phyloP scores from a whole-genome alignment of 2,888 invertebrate species.

The Shargacucullia verbasci region DNA sequence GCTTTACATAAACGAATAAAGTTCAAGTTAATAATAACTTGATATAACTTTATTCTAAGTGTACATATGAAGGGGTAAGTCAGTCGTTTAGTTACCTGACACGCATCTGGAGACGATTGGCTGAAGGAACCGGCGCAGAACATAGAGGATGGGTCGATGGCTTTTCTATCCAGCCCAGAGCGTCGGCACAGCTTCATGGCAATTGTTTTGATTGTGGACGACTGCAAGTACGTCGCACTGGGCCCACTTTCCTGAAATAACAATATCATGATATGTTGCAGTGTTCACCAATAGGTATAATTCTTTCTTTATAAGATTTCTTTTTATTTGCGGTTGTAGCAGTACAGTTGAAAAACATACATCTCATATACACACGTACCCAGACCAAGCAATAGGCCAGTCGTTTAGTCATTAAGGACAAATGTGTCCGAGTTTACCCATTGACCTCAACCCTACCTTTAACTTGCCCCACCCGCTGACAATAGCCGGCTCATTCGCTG shows the following conservation, averaged over 20 bases:
- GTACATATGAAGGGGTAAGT: too few species aligned
- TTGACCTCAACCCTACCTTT: slow-evolving; percentile 56
- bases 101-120: slow-evolving; percentile 85
- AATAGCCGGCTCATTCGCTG: slow-evolving; percentile 73
- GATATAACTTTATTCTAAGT: too few species aligned
- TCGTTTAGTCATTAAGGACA: too few species aligned
- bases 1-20: too few species aligned
- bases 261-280: background rate
- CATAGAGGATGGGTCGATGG: slow-evolving; percentile 84
- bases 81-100: slow-evolving; percentile 77
- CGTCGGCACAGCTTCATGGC: slow-evolving; percentile 83
- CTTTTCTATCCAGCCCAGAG: slow-evolving; percentile 78
- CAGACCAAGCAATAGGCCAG: too few species aligned
- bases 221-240: slow-evolving; percentile 79
- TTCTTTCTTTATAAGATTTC: too few species aligned
- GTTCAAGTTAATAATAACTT: too few species aligned
- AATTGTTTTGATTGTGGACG: slow-evolving; percentile 78
- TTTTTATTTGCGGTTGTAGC: too few species aligned
- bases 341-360: too few species aligned
- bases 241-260: slow-evolving; percentile 76
- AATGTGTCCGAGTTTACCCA: too few species aligned
- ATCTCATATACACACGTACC: too few species aligned
- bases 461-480: slow-evolving; percentile 86
- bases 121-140: slow-evolving; percentile 87
- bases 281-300: background rate